Base-by-base conservation (phyloP, 2,888 invertebrate species). In the Cosmopolites sordidus region DNA sequence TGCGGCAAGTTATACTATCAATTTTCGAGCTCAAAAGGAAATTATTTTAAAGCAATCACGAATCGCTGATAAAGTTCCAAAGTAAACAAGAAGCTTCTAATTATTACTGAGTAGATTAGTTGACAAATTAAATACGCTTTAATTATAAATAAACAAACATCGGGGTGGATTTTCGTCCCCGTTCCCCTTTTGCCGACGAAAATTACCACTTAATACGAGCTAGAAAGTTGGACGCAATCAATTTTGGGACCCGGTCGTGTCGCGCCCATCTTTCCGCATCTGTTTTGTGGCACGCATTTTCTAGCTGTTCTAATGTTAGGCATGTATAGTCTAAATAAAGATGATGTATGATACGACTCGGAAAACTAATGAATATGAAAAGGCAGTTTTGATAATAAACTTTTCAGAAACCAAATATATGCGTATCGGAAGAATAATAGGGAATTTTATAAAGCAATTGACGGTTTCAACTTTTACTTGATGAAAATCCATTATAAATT, bases 131-230 rank as follows among this genome's bases (percentile, higher is more conserved):
- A 54, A 54, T 54, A 49, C 48, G 44, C 44, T 54, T 54, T 54
- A 54, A 54, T 54, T 54, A 54, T 54, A 54, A 54, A 48, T 54
- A 54, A 54, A 49, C 49, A 54, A 54, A 54, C 49, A 54, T 40
- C 48, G 29, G 42, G 17, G 33, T 44, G 33, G 44, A 27, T 45
- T 54, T 54, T 45, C 33, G 44, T 4, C 33, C n/a, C n/a, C 33
- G n/a, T n/a, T 12, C 33, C 8, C 33, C 4, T 2, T 4, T 12
- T n/a, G 33, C 4, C 11, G 33, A 11, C 33, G 12, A 48, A 54
- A 54, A 54, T 54, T 49, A 49, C 41, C 54, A 49, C 44, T 54
- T 54, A 54, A 49, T 48, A 48, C 54, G 48, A 33, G 33, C 41
- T 44, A 42, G 49, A 44, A 45, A 54, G 54, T 54, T 54, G 44